phyloP scores from a whole-genome alignment of 2,797 vertebrate genomes.

The Acridotheres tristis region DNA sequence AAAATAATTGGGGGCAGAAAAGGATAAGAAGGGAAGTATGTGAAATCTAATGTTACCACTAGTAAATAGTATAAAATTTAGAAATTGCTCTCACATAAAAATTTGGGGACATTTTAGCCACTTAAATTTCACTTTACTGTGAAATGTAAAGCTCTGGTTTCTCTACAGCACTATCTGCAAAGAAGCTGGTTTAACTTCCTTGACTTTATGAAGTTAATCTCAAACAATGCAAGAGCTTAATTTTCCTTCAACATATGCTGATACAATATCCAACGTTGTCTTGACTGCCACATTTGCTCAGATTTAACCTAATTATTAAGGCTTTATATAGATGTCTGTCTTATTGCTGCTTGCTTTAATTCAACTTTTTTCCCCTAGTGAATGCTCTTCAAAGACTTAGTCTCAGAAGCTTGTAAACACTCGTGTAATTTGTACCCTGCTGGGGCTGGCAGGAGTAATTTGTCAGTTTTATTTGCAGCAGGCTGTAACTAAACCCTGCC shows the following conservation, averaged over 20 bases:
- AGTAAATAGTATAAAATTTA: not conserved
- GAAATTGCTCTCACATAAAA: not conserved
- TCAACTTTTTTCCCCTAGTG: not conserved
- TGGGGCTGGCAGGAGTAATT: conserved; percentile 19
- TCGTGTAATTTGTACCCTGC: not conserved
- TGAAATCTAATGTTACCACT: not conserved
- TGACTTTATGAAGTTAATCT: not conserved
- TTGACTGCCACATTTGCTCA: not conserved
- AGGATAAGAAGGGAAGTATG: not conserved
- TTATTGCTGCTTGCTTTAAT: conserved; percentile 5
- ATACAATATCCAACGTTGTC: not conserved
- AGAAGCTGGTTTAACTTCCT: not conserved
- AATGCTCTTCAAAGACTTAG: not conserved
- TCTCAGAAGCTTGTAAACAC: not conserved
- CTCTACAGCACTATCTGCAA: not conserved
- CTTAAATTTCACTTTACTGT: not conserved
- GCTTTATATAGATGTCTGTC: not conserved
- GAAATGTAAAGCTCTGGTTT: not conserved
- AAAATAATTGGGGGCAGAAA: not conserved
- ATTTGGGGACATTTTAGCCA: not conserved
- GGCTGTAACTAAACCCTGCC: conserved; percentile 1
- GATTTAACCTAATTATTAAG: not conserved
- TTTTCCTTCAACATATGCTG: not conserved
- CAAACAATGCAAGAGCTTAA: not conserved
- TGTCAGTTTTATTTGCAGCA: conserved; percentile 25